These are phyloP conservation scores for Auanema freiburgensis DNA, from an alignment of 2,888 invertebrate species.

Conservation along the genomic window DNA sequence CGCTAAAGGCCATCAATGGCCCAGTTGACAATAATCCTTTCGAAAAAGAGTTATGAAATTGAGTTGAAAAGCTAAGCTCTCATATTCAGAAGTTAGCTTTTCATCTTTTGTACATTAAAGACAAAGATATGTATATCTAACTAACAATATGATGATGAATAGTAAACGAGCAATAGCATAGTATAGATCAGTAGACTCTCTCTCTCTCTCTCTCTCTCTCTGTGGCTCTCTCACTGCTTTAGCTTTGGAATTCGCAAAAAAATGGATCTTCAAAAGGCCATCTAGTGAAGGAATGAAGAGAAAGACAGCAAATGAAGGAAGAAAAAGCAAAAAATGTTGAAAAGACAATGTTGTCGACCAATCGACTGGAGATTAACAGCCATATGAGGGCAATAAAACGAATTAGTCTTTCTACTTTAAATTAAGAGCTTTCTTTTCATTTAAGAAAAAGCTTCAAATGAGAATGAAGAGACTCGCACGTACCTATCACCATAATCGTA, in stretches of 20 bases:
- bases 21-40: neutral
- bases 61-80: slow-evolving; percentile 3
- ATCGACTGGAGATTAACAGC: neutral
- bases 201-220: slow-evolving; percentile 5
- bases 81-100: no score
- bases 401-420: slow-evolving; percentile 6
- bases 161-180: neutral
- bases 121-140: neutral
- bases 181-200: neutral
- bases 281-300: slow-evolving; percentile 3
- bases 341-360: slow-evolving; percentile 1
- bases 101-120: no score
- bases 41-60: neutral
- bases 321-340: neutral
- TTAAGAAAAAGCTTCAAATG: neutral
- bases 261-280: neutral
- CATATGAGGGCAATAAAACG: neutral
- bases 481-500: slow-evolving; percentile 21
- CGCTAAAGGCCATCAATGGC: no score
- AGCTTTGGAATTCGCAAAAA: neutral
- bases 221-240: neutral
- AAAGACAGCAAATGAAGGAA: slow-evolving; percentile 13
- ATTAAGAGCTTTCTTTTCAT: neutral
- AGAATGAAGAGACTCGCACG: no score
- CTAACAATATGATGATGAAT: neutral